Base-by-base conservation (phyloP, 2,113 vertebrate genomes). In the Piaya cayana region DNA sequence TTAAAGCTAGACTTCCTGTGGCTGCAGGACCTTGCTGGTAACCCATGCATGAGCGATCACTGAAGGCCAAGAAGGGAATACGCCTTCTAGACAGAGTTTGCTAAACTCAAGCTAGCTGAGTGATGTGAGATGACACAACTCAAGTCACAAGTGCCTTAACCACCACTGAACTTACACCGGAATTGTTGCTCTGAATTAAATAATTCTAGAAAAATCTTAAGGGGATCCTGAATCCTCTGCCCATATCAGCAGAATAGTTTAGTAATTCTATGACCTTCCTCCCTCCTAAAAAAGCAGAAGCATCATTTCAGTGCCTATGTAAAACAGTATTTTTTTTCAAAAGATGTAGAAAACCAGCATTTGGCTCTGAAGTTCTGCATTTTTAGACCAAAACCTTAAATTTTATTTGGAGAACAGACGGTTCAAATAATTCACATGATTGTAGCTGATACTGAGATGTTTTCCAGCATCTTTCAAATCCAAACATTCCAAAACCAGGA, bases 391-490 rank as follows among this genome's bases (percentile, higher is more conserved):
- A 83, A 78, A 72, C 6, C 43, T 62, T 59, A 29, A 22, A 43
- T 82, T 80, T 80, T 52, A 85, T 68, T 75, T 15, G 5, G 13
- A 45, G 42, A 93, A 71, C n/a, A 76, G 4, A 9, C 32, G 34
- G 29, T 45, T 77, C 62, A 77, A 60, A 53, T 4, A 12, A 65
- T 30, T 78, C 37, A 83, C 23, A 68, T n/a, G 55, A 90, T 26
- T 3, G 2, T 2, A 69, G 77, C 32, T 65, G 37, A 77, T 37
- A 67, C 26, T 25, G 29, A 21, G 62, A 56, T 0, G 39, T 85
- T 86, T 92, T 92, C 82, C 71, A 95, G 79, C 79, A 92, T 81
- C 72, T 94, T 72, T 79, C 68, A 94, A 81, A 91, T 47, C 56
- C 78, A 60, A 82, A 86, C 9, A 42, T 47, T 82, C 60, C 56